Conservation (phyloP, 1,140 invertebrate species). For the Rhopalosiphum padi region DNA sequence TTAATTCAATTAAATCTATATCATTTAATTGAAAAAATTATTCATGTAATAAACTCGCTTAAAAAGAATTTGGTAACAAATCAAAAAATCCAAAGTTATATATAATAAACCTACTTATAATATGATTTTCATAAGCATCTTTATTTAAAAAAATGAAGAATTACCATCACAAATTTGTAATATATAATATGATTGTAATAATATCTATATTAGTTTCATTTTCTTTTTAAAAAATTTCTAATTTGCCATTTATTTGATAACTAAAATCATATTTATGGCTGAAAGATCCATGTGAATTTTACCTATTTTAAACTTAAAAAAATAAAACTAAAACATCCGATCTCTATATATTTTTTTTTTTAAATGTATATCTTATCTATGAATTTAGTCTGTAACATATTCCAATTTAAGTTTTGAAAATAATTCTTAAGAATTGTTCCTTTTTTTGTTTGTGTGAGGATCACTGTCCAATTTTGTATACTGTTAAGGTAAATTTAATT, state of each 20-base stretch:
- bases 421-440: neutral
- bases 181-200: too few species aligned
- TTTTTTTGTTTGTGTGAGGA: neutral
- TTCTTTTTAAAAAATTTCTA: neutral
- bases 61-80: neutral
- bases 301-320: neutral
- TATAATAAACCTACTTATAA: neutral
- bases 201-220: neutral
- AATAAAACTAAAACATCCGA: neutral
- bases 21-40: neutral
- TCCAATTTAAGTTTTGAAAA: neutral
- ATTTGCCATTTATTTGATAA: neutral
- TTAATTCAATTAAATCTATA: neutral
- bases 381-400: neutral
- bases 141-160: neutral
- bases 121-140: neutral
- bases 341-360: too few species aligned
- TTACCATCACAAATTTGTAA: too few species aligned
- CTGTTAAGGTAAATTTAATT: neutral
- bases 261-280: neutral
- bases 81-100: neutral
- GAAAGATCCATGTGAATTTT: neutral
- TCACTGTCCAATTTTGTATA: neutral
- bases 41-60: neutral
- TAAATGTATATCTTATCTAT: neutral